Evolutionary conservation across 1,140 invertebrate species (phyloP).

Genomic region (Cotesia vestalis): DNA sequence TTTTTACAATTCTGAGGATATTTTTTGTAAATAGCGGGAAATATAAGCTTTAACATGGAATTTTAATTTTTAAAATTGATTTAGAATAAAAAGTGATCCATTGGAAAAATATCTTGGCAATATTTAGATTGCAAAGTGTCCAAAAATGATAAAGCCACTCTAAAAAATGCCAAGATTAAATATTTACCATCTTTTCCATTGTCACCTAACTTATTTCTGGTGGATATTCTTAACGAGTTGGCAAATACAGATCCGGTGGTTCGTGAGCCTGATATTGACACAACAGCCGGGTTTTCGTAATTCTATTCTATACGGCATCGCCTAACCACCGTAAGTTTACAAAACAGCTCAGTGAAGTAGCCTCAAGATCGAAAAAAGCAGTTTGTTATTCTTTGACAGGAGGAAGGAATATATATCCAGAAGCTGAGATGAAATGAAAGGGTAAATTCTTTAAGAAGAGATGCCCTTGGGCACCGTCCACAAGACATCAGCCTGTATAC

Average conservation of each 20-base stretch:
- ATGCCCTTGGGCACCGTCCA: not conserved
- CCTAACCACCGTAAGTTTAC: not conserved
- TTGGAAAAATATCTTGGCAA: too few relatives aligned
- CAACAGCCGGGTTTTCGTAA: not conserved
- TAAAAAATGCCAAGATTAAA: constrained; percentile 36
- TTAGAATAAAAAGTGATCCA: too few relatives aligned
- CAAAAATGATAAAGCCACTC: too few relatives aligned
- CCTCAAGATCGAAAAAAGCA: not conserved
- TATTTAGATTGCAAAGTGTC: too few relatives aligned
- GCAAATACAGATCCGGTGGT: constrained; percentile 35
- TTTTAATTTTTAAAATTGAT: too few relatives aligned
- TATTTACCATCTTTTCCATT: constrained; percentile 38
- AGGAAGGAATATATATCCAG: constrained; percentile 2
- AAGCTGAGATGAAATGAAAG: constrained; percentile 17
- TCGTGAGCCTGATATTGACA: constrained; percentile 4
- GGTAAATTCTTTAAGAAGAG: not conserved
- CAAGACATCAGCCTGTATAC: not conserved
- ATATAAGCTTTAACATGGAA: too few relatives aligned
- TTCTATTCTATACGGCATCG: not conserved
- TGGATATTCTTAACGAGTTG: constrained; percentile 37
- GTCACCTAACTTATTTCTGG: constrained; percentile 2
- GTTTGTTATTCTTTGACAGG: constrained; percentile 17
- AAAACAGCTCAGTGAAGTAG: not conserved
- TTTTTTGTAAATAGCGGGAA: too few relatives aligned
- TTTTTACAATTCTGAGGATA: too few relatives aligned